These are phyloP conservation scores for Eumeta japonica DNA, from an alignment of 1,140 invertebrate species.

Conservation along the genomic window DNA sequence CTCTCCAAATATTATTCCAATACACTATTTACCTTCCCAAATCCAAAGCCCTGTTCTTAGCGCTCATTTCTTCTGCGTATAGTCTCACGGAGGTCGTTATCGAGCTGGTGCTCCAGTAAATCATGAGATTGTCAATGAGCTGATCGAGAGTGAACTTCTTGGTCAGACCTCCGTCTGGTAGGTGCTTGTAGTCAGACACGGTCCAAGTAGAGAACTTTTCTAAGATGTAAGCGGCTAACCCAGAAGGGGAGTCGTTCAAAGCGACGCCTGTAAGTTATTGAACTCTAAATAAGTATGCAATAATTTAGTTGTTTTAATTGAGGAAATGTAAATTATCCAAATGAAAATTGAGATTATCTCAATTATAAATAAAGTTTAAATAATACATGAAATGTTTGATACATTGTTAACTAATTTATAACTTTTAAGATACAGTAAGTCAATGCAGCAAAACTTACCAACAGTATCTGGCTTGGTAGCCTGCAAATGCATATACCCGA, in stretches of 20 bases:
- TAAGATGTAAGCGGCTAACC: constrained; percentile 78
- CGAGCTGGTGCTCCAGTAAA: constrained; percentile 79
- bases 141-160: constrained; percentile 67
- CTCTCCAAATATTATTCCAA: neutral
- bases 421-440: constrained; percentile 9
- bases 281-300: too few species aligned
- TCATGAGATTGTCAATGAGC: constrained; percentile 84
- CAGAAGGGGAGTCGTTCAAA: constrained; percentile 68
- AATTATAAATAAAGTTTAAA: neutral
- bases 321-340: too few species aligned
- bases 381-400: neutral
- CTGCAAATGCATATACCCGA: constrained; percentile 83
- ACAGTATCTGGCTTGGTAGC: constrained; percentile 89
- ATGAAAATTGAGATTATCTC: too few species aligned
- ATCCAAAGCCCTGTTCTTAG: constrained; percentile 30
- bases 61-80: constrained; percentile 63
- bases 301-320: neutral
- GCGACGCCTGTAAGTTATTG: constrained; percentile 59
- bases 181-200: constrained; percentile 40
- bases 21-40: constrained; percentile 43
- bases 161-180: too few species aligned
- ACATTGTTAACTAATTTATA: neutral
- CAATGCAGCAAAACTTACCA: constrained; percentile 54
- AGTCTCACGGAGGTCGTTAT: constrained; percentile 76
- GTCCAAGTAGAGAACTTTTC: constrained; percentile 87